Base-by-base conservation (phyloP, 2,797 vertebrate species). In the Salarias fasciatus region DNA sequence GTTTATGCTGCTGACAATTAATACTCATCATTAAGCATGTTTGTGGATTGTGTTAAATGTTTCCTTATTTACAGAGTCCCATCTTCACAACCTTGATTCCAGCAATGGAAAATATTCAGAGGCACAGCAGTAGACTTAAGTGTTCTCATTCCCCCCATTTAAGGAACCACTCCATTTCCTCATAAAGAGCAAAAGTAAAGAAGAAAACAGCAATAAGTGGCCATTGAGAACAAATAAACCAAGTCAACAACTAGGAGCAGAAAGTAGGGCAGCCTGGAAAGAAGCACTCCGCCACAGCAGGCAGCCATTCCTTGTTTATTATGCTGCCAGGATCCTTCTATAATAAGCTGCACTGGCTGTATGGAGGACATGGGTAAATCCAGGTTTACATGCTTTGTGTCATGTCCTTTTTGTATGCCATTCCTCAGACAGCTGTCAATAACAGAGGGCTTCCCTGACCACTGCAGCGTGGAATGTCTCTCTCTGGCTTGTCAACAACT, bases 201-300 rank as follows among this genome's bases (percentile, higher is more conserved):
- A 29, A 69, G 42, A 75, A 69, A 72, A 53, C 33, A 69, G 35
- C 33, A 45, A 79, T 84, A 77, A 73, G 75, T 83, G 71, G 72
- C 68, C 60, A 68, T 81, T 87, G 65, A 68, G 75, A 71, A 68
- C 73, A 86, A 80, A 87, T 74, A 89, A 83, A 81, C 66, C 67
- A 75, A 83, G 77, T 87, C 54, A 85, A 86, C 74, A 86, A 75
- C 77, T 79, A 62, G 50, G 72, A 44, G 75, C 60, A 57, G 63
- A 88, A 90, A 90, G 85, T 88, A 86, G 86, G 84, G 69, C 87
- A 83, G 75, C 69, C 64, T 76, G 75, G 77, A 78, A 85, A 70
- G 61, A 72, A 84, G 74, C 54, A 43, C 53, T 68, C 33, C 63
- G 59, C 59, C 81, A 69, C 79, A 82, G 79, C 67, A 56, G 69